Conservation (phyloP, 2,797 vertebrate genomes). For the Varecia variegata region DNA sequence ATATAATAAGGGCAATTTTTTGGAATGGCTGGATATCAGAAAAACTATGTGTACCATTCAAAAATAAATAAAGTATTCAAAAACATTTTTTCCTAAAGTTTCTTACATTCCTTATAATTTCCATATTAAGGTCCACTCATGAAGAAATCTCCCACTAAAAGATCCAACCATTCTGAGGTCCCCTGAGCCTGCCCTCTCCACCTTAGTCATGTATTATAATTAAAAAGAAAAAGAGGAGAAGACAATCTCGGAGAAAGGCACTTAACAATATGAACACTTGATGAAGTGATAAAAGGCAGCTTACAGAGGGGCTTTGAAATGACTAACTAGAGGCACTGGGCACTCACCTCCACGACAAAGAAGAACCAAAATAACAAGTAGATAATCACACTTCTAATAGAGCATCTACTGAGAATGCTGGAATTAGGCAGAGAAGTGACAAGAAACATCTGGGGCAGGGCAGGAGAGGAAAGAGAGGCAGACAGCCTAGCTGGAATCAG, state of each 20-base stretch:
- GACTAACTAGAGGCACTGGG: not conserved
- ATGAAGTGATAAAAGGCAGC: conserved; percentile 4
- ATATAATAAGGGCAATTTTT: conserved; percentile 42
- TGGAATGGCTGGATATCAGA: not conserved
- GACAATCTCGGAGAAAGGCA: not conserved
- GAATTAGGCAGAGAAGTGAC: not conserved
- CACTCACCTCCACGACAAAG: not conserved
- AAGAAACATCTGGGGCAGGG: not conserved
- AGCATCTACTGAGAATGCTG: not conserved
- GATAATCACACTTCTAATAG: not conserved
- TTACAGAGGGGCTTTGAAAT: not conserved
- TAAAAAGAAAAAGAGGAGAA: not conserved
- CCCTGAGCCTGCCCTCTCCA: not conserved
- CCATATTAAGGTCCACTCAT: not conserved
- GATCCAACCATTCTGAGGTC: not conserved
- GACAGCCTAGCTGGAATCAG: not conserved
- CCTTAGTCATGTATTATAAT: not conserved
- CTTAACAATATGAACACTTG: not conserved
- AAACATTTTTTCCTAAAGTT: not conserved
- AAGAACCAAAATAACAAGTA: not conserved
- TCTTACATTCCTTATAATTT: not conserved
- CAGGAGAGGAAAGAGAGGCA: not conserved
- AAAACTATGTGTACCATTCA: conserved; percentile 5
- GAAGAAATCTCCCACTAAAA: not conserved
- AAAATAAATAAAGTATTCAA: conserved; percentile 44